Conservation (phyloP, 2,797 vertebrate species). For the Lophotriccus pileatus region DNA sequence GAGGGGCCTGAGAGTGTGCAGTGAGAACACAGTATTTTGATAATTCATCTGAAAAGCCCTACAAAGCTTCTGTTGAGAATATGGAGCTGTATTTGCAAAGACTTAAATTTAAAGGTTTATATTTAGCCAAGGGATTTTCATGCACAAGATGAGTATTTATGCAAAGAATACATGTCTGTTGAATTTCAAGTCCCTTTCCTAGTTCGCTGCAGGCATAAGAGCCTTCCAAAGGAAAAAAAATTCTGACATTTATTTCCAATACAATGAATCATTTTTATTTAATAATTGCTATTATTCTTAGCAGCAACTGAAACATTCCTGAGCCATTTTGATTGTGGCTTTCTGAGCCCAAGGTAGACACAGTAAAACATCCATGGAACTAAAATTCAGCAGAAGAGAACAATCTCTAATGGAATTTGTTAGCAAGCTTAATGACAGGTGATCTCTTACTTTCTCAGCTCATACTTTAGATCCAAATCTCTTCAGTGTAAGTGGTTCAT, state of each 20-base stretch:
- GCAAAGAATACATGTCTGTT: background rate
- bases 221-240: background rate
- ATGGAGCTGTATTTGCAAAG: constrained; percentile 18
- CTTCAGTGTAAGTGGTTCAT: background rate
- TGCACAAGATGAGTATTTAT: background rate
- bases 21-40: background rate
- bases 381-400: background rate
- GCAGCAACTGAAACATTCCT: background rate
- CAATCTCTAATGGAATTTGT: background rate
- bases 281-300: constrained; percentile 1
- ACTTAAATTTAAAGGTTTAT: constrained; percentile 28
- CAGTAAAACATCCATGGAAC: background rate
- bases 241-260: background rate
- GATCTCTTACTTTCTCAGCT: background rate
- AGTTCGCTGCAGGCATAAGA: background rate
- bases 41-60: constrained; percentile 33
- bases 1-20: background rate
- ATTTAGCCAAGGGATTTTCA: constrained; percentile 29
- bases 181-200: background rate
- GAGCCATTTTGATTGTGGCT: background rate
- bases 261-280: constrained; percentile 1
- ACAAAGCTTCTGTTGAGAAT: constrained; percentile 11
- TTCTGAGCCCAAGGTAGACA: background rate
- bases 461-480: background rate
- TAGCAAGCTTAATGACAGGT: background rate